Conservation (phyloP, 2,888 invertebrate genomes). For the Nineta flava region DNA sequence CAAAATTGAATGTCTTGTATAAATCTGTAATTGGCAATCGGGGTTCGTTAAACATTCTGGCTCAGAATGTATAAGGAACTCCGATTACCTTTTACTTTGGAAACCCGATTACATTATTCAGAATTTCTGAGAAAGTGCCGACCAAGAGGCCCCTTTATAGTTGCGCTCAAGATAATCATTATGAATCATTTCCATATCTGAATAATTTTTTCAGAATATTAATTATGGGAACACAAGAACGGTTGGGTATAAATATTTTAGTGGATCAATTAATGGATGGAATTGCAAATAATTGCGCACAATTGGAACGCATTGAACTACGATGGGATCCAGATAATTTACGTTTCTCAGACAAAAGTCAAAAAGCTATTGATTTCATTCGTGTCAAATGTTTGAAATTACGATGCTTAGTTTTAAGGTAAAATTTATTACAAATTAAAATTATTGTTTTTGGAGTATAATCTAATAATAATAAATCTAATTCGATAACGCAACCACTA, state of each 20-base stretch:
- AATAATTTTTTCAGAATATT: slow-evolving; percentile 63
- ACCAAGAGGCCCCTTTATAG: too few species aligned
- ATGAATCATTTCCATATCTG: neutral
- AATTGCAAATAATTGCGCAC: slow-evolving; percentile 82
- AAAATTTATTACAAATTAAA: slow-evolving; percentile 8
- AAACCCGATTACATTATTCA: too few species aligned
- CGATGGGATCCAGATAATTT: slow-evolving; percentile 98
- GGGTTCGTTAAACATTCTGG: too few species aligned
- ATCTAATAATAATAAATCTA: too few species aligned
- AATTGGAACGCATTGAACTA: slow-evolving; percentile 81
- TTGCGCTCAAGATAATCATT: too few species aligned
- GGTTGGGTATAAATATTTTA: slow-evolving; percentile 90
- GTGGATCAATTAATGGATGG: slow-evolving; percentile 97
- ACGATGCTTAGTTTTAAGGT: slow-evolving; percentile 85
- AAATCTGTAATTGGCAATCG: too few species aligned
- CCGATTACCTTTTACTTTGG: too few species aligned
- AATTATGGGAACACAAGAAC: slow-evolving; percentile 93
- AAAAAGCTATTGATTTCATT: slow-evolving; percentile 95
- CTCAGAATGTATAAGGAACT: too few species aligned
- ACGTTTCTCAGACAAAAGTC: slow-evolving; percentile 97
- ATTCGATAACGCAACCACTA: too few species aligned
- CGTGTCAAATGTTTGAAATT: slow-evolving; percentile 89
- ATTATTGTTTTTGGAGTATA: neutral
- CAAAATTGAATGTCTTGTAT: too few species aligned
- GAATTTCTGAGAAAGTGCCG: too few species aligned